phyloP scores from a whole-genome alignment of 2,797 vertebrate species.

The Peromyscus melanophrys region DNA sequence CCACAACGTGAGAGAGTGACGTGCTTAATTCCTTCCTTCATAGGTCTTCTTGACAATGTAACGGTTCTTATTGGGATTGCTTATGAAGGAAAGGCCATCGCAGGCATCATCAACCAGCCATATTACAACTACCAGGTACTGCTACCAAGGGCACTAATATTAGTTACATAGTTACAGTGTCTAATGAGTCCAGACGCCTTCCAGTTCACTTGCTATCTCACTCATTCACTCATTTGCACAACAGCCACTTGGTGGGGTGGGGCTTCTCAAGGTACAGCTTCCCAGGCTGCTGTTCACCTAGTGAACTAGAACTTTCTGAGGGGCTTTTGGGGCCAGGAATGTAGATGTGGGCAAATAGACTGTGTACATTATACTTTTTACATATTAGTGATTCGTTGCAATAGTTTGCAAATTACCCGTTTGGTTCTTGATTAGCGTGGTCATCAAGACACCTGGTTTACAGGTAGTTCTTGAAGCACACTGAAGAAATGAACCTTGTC shows the following conservation, averaged over 20 bases:
- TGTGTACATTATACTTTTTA: background rate
- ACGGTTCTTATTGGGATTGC: conserved; percentile 98
- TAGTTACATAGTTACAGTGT: background rate
- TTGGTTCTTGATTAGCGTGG: conserved; percentile 18
- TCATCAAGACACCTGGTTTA: conserved; percentile 59
- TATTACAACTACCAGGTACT: conserved; percentile 99
- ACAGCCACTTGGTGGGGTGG: background rate
- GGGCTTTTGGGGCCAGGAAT: background rate
- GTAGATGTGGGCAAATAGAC: background rate
- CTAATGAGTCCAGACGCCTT: background rate
- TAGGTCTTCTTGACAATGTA: conserved; percentile 98
- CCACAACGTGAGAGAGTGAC: background rate
- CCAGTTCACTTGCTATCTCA: background rate
- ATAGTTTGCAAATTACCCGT: background rate
- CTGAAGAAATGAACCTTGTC: conserved; percentile 55
- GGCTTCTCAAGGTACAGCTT: background rate
- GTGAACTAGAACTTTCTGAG: background rate
- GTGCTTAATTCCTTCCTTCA: conserved; percentile 61
- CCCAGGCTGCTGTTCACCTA: background rate
- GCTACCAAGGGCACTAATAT: background rate
- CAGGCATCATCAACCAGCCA: conserved; percentile 98
- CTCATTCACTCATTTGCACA: background rate
- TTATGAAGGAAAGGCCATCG: conserved; percentile 96
- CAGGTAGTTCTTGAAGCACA: conserved; percentile 48
- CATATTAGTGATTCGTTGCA: background rate